Percentiles rank a stretch among this genome's conserved stretches.
Evolutionary conservation across 2,113 vertebrate genomes (phyloP).

Genomic region (Herpetotheres cachinnans): DNA sequence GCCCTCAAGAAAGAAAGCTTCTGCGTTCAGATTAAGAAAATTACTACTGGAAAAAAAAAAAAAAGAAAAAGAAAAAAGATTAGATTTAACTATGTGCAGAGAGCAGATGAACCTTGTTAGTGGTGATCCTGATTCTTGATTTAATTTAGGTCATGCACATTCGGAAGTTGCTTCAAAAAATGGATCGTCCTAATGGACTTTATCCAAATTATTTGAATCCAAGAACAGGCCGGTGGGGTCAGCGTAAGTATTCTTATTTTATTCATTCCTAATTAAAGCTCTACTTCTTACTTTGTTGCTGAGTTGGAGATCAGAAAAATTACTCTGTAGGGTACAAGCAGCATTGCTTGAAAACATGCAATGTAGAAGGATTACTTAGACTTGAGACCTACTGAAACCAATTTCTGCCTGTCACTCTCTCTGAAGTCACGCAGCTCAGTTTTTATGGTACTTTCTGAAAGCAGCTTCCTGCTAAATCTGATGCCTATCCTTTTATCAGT

Average conservation of each 20-base stretch:
- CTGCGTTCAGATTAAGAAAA: not conserved
- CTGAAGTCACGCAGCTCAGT: not conserved
- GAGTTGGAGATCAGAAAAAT: not conserved
- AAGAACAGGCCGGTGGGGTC: constrained; percentile 96
- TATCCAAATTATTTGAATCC: constrained; percentile 99
- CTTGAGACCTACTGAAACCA: not conserved
- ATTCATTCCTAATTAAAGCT: not conserved
- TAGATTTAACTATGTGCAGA: not conserved
- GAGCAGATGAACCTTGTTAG: not conserved
- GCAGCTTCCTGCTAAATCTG: not conserved
- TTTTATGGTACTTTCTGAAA: not conserved
- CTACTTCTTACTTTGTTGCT: not conserved
- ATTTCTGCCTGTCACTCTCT: not conserved
- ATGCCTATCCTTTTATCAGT: not conserved
- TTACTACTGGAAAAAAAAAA: not conserved
- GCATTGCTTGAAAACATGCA: not conserved
- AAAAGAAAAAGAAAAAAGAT: not conserved
- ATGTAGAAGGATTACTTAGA: not conserved
- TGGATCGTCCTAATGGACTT: constrained; percentile 97
- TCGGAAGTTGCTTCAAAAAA: constrained; percentile 95
- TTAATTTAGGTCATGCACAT: constrained; percentile 94
- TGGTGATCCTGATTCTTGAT: constrained; percentile 41
- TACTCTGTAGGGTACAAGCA: not conserved
- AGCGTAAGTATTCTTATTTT: constrained; percentile 85
- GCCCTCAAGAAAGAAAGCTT: not conserved